Evolutionary conservation across 2,888 invertebrate genomes (phyloP).

Genomic region (Ptychoptera albimana): DNA sequence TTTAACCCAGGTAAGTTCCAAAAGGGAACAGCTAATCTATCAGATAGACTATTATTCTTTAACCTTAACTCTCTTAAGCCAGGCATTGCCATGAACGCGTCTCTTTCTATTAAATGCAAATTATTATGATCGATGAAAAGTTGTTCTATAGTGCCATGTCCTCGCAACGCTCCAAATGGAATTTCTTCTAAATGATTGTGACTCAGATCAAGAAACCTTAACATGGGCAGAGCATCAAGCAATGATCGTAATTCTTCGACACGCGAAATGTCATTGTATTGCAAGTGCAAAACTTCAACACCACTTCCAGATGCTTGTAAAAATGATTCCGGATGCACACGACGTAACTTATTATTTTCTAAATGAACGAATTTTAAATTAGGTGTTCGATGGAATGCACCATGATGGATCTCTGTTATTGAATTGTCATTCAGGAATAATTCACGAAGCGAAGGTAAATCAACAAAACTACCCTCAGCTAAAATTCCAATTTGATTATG

Average conservation of each 20-base stretch:
- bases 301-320: conserved; percentile 55
- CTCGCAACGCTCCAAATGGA: conserved; percentile 60
- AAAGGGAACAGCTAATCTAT: conserved; percentile 54
- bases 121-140: conserved; percentile 67
- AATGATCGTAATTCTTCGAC: conserved; percentile 58
- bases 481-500: conserved; percentile 54
- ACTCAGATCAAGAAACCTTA: conserved; percentile 65
- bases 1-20: conserved; percentile 76
- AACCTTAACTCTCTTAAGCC: conserved; percentile 66
- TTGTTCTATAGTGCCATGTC: conserved; percentile 65
- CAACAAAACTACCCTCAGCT: conserved; percentile 63
- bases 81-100: conserved; percentile 71
- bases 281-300: conserved; percentile 60
- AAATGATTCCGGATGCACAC: conserved; percentile 71
- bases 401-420: conserved; percentile 59
- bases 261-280: conserved; percentile 60
- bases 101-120: conserved; percentile 55
- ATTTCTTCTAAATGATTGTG: conserved; percentile 60
- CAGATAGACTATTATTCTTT: conserved; percentile 66
- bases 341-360: conserved; percentile 57
- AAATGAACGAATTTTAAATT: conserved; percentile 54
- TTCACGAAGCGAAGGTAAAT: conserved; percentile 51
- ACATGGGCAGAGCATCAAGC: conserved; percentile 57
- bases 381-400: conserved; percentile 67
- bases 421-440: conserved; percentile 54